Base-by-base conservation (phyloP, 2,888 invertebrate genomes). In the Drosophila mimetica region DNA sequence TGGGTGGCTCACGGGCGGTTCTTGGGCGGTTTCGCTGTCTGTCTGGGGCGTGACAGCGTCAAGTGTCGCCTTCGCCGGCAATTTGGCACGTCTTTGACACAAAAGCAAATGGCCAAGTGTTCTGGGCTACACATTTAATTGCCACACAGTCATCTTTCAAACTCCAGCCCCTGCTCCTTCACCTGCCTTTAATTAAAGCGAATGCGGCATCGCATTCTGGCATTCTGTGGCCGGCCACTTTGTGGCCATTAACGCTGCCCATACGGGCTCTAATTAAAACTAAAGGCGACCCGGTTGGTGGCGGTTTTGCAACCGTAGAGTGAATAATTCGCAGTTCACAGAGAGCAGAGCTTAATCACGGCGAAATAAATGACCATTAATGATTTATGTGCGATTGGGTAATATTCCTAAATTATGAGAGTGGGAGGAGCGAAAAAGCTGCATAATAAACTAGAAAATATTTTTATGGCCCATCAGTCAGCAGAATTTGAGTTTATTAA, bases 101-200 rank as follows among this genome's bases (percentile, higher is more conserved):
- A 75, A 74, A 67, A 76, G 76, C 59, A 81, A 86, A 76, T 72
- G 75, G 73, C 79, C 76, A 87, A 81, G 79, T 87, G 87, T 78
- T 44, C 37, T 84, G 71, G 71, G 73, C 81, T 81, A 85, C 82
- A 86, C 79, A 81, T 87, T 77, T 85, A 76, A 85, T 85, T 81
- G 79, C 76, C 61, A 70, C 50, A 63, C 61, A 46, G 60, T 60
- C 60, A 60, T 61, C 60, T 59, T 61, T 61, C 64, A 64, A 65
- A 47, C 53, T 66, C 55, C 55, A 20, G 28, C 34, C 8, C 8
- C 32, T 44, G 1, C 22, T 0, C 22, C 25, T 25, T 25, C 25
- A 25, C 25, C 51, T n/a, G 51, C 66, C 66, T 65, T 71, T 71
- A 71, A 71, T 71, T 71, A 71, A 64, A 52, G 32, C 66, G 51